Base-by-base conservation (phyloP, 2,888 invertebrate genomes). In the Chirona hameri region DNA sequence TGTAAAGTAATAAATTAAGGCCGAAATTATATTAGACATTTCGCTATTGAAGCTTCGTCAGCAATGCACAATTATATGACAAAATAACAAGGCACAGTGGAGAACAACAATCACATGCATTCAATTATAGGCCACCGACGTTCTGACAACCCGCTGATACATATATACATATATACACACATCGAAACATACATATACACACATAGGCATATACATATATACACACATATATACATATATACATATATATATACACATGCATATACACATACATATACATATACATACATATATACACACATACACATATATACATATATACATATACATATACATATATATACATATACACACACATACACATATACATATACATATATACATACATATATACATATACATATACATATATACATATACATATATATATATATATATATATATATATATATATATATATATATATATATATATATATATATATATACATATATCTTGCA, bases 351-450 rank as follows among this genome's bases (percentile, higher is more conserved):
- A 79, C 7, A 81, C 24, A 57, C 24, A 57, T 10, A 81, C 24
- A 57, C 24, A 81, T 27, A 81, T 7, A 81, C 48, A 81, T 5
- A 27, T 29, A 81, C 24, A 81, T 29, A 57, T 21, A 81, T 27
- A 60, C 39, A 81, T 81, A 55, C 57, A 81, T 81, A 57, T 81
- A 55, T 81, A 81, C 57, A 55, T 81, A 81, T 81, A 55, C 57
- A 81, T 81, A 81, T 81, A 81, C 57, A 81, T 81, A 55, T 81
- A 81, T 55, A 81, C 57, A 79, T 79, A 79, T 79, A 79, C 29
- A 79, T 79, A 79, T 79, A 79, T 79, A 79, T 79, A 79, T 79
- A 79, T 79, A 79, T 79, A 79, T 79, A 79, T 79, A 79, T 79
- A 79, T 79, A 79, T 79, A 79, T 27, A 79, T 52, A 81, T 81